A percentile compares a stretch with the other conserved stretches of the same genome.
Conservation (phyloP, 2,888 invertebrate genomes). For the Labia minor region DNA sequence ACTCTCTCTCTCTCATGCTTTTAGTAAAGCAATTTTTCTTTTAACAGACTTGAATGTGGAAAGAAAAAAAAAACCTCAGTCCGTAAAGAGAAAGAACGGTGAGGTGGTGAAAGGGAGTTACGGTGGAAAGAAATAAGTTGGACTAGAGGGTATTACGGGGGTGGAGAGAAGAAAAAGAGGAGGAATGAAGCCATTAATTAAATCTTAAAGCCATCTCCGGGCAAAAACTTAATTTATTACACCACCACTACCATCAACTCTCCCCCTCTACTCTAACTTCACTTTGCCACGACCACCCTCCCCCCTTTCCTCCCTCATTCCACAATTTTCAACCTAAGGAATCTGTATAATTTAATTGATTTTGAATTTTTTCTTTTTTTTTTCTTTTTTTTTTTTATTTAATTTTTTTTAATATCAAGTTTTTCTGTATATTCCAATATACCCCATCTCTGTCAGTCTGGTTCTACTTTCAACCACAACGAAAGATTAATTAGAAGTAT, state of each 20-base stretch:
- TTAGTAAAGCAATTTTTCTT: background rate
- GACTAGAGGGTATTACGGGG: too few relatives aligned
- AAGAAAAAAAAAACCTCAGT: background rate
- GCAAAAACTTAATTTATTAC: slow-evolving; percentile 13
- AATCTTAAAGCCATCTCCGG: slow-evolving; percentile 13
- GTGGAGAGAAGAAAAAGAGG: too few relatives aligned
- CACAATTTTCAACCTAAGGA: background rate
- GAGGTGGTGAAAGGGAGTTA: background rate
- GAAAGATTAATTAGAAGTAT: slow-evolving; percentile 13
- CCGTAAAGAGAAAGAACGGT: background rate
- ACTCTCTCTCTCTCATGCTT: too few relatives aligned
- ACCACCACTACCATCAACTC: background rate
- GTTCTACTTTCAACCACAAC: background rate
- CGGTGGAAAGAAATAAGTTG: too few relatives aligned
- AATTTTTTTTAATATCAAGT: background rate
- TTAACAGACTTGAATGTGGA: background rate
- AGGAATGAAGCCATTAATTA: background rate
- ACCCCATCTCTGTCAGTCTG: too few relatives aligned
- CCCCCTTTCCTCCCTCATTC: too few relatives aligned
- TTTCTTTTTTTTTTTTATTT: background rate
- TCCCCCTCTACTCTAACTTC: too few relatives aligned
- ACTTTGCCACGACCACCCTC: too few relatives aligned
- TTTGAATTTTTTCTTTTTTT: background rate
- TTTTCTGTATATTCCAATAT: too few relatives aligned
- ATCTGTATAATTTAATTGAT: slow-evolving; percentile 13